These are phyloP conservation scores for Aromia moschata DNA, from an alignment of 2,888 invertebrate genomes.

Conservation along the genomic window DNA sequence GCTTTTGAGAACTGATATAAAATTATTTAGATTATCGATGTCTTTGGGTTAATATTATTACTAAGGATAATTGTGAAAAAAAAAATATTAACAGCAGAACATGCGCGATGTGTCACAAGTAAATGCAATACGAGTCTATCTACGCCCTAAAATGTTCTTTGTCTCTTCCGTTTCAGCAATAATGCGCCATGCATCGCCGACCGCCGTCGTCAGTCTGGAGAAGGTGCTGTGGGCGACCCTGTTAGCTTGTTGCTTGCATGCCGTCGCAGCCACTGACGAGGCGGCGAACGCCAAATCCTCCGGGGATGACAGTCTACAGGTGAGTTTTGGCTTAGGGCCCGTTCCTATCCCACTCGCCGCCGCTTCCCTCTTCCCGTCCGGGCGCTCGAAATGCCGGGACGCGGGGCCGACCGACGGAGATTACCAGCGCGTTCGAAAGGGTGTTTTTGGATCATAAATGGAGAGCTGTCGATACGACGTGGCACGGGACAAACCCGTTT, in stretches of 20 bases:
- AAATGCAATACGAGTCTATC: no score
- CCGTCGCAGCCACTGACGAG: constrained; percentile 47
- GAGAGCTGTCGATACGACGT: no score
- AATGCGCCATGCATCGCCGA: constrained; percentile 53
- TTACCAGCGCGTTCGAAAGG: neutral
- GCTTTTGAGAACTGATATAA: no score
- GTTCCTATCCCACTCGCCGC: neutral
- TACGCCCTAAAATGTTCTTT: neutral
- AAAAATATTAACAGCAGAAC: no score
- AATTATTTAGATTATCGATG: no score
- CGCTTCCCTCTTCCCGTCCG: neutral
- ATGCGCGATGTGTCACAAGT: no score
- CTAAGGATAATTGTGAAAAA: no score
- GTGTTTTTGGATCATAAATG: no score
- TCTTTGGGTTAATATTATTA: no score
- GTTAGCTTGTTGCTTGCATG: constrained; percentile 51
- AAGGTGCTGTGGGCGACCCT: constrained; percentile 52
- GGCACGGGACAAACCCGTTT: no score
- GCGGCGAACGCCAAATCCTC: constrained; percentile 46
- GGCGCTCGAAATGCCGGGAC: no score
- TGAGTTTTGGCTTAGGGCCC: constrained; percentile 30
- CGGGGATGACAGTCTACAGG: constrained; percentile 53
- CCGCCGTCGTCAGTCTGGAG: constrained; percentile 44
- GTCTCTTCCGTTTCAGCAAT: constrained; percentile 53
- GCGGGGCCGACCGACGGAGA: no score